Conservation (phyloP, 2,888 invertebrate genomes). For the Erpobdella octoculata region DNA sequence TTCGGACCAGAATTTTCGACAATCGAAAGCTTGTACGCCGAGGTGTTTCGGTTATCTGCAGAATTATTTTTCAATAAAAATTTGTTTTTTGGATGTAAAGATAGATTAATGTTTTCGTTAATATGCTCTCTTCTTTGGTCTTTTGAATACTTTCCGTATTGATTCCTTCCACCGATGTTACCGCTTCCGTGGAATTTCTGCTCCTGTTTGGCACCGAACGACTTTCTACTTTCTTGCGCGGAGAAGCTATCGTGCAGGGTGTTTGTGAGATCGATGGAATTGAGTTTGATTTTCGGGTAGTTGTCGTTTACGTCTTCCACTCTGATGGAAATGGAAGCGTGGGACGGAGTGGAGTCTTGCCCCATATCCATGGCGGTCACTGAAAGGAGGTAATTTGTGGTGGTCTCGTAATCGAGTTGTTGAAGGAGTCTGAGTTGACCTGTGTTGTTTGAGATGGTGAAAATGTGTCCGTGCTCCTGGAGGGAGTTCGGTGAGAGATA, state of each 20-base stretch:
- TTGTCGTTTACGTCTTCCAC: constrained; percentile 38
- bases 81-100: not conserved
- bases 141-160: not conserved
- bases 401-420: constrained; percentile 34
- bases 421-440: constrained; percentile 5
- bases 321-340: constrained; percentile 33
- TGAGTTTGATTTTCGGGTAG: constrained; percentile 36
- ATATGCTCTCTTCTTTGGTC: not conserved
- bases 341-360: constrained; percentile 34
- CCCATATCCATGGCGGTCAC: constrained; percentile 37
- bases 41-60: not conserved
- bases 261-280: constrained; percentile 23
- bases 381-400: constrained; percentile 31
- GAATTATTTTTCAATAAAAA: constrained; percentile 1
- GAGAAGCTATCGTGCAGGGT: not conserved
- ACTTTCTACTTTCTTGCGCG: no score
- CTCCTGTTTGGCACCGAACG: no score
- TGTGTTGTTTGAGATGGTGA: not conserved
- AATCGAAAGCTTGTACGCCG: constrained; percentile 14
- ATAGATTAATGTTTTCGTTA: not conserved
- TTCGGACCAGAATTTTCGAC: constrained; percentile 22
- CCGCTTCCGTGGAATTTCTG: not conserved
- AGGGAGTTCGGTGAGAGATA: constrained; percentile 33
- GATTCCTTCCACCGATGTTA: not conserved
- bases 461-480: not conserved